Conservation (phyloP, 1,140 invertebrate genomes). For the Lepidurus arcticus region DNA sequence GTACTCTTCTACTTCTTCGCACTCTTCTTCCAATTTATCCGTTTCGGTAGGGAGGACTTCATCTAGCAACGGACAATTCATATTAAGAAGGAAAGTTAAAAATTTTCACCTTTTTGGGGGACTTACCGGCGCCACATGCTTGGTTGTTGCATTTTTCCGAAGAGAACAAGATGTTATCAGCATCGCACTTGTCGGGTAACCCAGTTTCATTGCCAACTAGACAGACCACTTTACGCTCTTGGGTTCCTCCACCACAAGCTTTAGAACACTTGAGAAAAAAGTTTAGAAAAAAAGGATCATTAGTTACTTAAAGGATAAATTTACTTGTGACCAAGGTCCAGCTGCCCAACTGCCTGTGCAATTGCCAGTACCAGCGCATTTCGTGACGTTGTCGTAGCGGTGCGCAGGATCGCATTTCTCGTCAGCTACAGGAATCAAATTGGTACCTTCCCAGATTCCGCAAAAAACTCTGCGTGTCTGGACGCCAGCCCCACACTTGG, state of each 20-base stretch:
- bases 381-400: conserved; percentile 61
- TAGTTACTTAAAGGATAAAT: conserved; percentile 19
- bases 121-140: conserved; percentile 41
- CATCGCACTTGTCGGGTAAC: conserved; percentile 56
- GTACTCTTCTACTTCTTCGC: conserved; percentile 42
- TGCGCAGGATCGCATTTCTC: conserved; percentile 60
- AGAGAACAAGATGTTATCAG: conserved; percentile 55
- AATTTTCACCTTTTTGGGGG: not conserved
- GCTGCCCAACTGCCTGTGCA: conserved; percentile 83
- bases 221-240: conserved; percentile 68
- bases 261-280: conserved; percentile 60
- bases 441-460: conserved; percentile 57
- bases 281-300: conserved; percentile 27
- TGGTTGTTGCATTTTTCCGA: conserved; percentile 65
- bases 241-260: conserved; percentile 71
- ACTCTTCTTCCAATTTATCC: conserved; percentile 35
- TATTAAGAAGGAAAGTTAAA: not conserved
- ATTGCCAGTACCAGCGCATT: conserved; percentile 58
- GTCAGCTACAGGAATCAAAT: conserved; percentile 63
- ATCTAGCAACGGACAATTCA: conserved; percentile 35
- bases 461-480: conserved; percentile 80
- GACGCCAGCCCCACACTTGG: conserved; percentile 51
- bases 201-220: conserved; percentile 62
- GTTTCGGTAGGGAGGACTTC: conserved; percentile 33
- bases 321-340: conserved; percentile 72